These are phyloP conservation scores for Teleopsis dalmanni DNA, from an alignment of 1,140 invertebrate genomes.

Conservation along the genomic window DNA sequence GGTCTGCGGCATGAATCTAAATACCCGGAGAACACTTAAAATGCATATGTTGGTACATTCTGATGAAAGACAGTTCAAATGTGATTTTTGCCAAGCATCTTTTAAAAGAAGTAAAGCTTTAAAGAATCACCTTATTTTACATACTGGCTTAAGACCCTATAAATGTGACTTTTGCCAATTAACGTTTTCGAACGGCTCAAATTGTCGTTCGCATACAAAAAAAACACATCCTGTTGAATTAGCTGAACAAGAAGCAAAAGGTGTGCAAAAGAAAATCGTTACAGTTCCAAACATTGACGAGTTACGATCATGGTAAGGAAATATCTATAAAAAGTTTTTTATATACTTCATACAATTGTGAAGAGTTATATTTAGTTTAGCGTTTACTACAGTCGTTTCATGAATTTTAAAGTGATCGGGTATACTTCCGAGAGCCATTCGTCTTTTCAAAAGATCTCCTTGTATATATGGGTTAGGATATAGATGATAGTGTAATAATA, in stretches of 20 bases:
- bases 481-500: no score
- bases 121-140: constrained; percentile 44
- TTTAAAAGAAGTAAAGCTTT: constrained; percentile 43
- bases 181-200: constrained; percentile 48
- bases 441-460: no score
- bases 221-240: constrained; percentile 46
- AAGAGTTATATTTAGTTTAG: no score
- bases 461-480: no score
- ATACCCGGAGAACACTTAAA: constrained; percentile 45
- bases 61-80: constrained; percentile 44
- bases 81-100: constrained; percentile 37
- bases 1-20: constrained; percentile 44
- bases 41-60: constrained; percentile 47
- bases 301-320: constrained; percentile 28
- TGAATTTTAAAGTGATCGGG: no score
- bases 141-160: constrained; percentile 46
- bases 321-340: background rate
- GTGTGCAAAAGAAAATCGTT: constrained; percentile 19
- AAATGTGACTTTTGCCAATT: constrained; percentile 46
- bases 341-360: no score
- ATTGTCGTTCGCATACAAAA: constrained; percentile 47
- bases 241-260: constrained; percentile 35
- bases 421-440: no score
- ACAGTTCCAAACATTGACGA: constrained; percentile 36
- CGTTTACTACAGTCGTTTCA: no score